Base-by-base conservation (phyloP, 2,888 invertebrate species). In the Margaritifera margaritifera region DNA sequence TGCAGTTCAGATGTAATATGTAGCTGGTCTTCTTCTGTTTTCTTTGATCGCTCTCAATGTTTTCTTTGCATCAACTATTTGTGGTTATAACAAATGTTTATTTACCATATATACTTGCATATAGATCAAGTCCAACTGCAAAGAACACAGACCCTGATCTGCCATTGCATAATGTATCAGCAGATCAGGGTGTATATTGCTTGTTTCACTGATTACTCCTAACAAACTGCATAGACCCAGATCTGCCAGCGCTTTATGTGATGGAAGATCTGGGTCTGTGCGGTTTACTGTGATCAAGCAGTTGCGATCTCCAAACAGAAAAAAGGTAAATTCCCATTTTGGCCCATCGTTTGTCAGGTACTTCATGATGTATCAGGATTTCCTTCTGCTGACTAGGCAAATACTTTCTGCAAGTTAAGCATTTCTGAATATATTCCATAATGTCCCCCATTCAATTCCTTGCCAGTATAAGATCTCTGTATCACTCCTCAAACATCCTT, bases 311-410 rank as follows among this genome's bases (percentile, higher is more conserved):
- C 20, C 42, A 55, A 62, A 67, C 18, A 25, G 51, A 50, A 52
- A 62, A n/a, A 24, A 67, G 31, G 57, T 67, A 62, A 25, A 58
- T 55, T 55, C 61, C 66, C 5, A 60, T 60, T 53, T 66, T 66
- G 22, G 51, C 52, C 66, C 65, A 65, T 50, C 57, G 63, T 25
- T 55, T 22, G 55, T 54, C 55, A 8, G 63, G 52, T 22, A 62
- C 62, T 22, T 51, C 62, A 62, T 62, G 62, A 11, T 25, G 62
- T 11, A 50, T 62, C 19, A 64, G 5, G 2, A 4, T 27, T 27
- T 27, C 27, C 2, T 4, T 27, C 27, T 27, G 27, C 27, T 27
- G 27, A 4, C 3, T 27, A 27, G 27, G 27, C 27, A 4, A 4
- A 27, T 27, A 27, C 4, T 27, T 27, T 27, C 27, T 27, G 27